Percentiles rank a stretch among this genome's conserved stretches.
Evolutionary conservation across 1,140 invertebrate genomes (phyloP).

Genomic region (Lepidurus arcticus): DNA sequence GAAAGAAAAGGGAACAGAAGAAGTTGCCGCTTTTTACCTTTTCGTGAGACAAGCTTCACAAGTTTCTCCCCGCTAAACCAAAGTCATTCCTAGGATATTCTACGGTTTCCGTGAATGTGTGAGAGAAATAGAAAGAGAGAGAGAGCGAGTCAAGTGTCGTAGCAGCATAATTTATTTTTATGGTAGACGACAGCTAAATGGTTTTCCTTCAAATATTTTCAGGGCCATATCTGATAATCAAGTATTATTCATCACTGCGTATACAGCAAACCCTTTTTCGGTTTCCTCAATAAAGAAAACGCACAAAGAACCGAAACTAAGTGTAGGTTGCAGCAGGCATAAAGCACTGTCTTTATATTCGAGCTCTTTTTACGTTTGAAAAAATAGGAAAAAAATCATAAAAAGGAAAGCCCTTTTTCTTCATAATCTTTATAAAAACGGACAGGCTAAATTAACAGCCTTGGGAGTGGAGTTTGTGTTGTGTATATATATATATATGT

Average conservation of each 20-base stretch:
- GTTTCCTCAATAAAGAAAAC: not conserved
- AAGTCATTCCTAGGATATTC: not conserved
- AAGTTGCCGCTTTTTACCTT: not conserved
- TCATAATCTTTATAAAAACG: conserved; percentile 26
- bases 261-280: not conserved
- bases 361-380: conserved; percentile 30
- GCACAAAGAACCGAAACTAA: not conserved
- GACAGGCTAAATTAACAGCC: conserved; percentile 13
- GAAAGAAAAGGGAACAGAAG: not conserved
- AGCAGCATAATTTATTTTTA: not conserved
- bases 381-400: conserved; percentile 9
- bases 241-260: not conserved
- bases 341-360: not conserved
- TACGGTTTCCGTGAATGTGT: not conserved
- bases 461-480: not conserved
- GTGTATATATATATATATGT: not conserved
- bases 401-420: not conserved
- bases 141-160: not conserved
- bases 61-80: not conserved
- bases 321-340: not conserved
- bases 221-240: not conserved
- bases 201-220: not conserved
- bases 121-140: not conserved
- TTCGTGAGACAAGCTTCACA: not conserved
- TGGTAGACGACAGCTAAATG: not conserved